phyloP scores from a whole-genome alignment of 2,113 vertebrate species.

The Macrotus californicus region DNA sequence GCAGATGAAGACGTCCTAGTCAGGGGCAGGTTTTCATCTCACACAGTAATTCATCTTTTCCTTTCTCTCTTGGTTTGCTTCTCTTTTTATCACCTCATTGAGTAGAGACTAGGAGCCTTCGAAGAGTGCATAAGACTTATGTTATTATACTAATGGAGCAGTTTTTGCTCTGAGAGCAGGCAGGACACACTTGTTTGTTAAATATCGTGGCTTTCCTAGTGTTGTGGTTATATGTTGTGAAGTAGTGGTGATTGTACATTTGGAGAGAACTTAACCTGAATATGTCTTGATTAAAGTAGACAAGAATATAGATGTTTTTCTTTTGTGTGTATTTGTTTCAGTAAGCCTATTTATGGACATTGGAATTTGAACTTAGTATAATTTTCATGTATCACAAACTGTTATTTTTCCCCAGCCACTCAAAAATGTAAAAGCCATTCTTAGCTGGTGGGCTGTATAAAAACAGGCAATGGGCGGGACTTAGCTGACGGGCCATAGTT shows the following conservation, averaged over 20 bases:
- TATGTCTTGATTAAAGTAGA: no score
- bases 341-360: not conserved
- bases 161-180: no score
- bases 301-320: no score
- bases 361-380: not conserved
- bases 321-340: not conserved
- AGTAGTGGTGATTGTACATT: no score
- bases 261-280: no score
- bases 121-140: no score
- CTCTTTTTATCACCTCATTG: not conserved
- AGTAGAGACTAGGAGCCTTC: no score
- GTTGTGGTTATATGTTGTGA: no score
- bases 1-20: not conserved
- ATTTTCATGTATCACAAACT: constrained; percentile 7
- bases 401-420: not conserved
- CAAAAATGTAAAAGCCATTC: not conserved
- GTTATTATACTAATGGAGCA: no score
- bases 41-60: not conserved
- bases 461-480: not conserved
- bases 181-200: no score
- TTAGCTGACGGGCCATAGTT: not conserved
- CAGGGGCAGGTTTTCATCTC: not conserved
- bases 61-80: not conserved
- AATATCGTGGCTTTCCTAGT: no score
- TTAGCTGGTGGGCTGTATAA: not conserved